Conservation (phyloP, 1,140 invertebrate species). For the Trissolcus basalis region DNA sequence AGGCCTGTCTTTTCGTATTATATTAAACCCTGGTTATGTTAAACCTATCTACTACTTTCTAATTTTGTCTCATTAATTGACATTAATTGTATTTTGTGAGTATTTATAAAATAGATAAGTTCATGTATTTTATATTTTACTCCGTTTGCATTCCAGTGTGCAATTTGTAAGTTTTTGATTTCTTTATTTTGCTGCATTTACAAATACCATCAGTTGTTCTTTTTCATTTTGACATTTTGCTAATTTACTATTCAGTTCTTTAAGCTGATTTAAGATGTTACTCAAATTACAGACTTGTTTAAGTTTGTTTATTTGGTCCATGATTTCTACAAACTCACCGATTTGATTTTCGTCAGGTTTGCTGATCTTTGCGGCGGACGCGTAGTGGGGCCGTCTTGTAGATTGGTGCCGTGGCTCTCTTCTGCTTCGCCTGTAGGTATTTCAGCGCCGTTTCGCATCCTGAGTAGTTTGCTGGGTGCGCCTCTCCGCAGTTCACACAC, state of each 20-base stretch:
- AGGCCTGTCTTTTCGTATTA: background rate
- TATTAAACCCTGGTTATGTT: background rate
- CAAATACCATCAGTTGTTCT: background rate
- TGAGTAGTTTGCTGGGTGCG: conserved; percentile 23
- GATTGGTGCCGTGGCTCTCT: background rate
- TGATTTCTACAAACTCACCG: background rate
- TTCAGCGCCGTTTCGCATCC: background rate
- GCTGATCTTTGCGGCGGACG: background rate
- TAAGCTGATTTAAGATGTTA: background rate
- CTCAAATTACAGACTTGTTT: background rate
- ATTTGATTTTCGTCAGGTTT: background rate
- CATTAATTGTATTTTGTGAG: background rate
- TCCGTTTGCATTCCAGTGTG: background rate
- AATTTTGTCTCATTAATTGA: background rate
- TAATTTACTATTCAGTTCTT: background rate
- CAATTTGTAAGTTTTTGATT: background rate
- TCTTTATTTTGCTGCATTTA: background rate
- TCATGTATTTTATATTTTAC: background rate
- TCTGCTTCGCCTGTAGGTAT: background rate
- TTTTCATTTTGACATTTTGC: background rate
- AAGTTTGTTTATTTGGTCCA: background rate
- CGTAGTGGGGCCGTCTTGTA: background rate
- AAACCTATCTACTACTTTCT: too few species aligned
- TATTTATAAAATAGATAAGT: background rate
- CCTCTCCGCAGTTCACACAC: conserved; percentile 20